A percentile compares a stretch with the other conserved stretches of the same genome.
Evolutionary conservation across 1,140 invertebrate genomes (phyloP).

Genomic region (Euglossa dilemma): DNA sequence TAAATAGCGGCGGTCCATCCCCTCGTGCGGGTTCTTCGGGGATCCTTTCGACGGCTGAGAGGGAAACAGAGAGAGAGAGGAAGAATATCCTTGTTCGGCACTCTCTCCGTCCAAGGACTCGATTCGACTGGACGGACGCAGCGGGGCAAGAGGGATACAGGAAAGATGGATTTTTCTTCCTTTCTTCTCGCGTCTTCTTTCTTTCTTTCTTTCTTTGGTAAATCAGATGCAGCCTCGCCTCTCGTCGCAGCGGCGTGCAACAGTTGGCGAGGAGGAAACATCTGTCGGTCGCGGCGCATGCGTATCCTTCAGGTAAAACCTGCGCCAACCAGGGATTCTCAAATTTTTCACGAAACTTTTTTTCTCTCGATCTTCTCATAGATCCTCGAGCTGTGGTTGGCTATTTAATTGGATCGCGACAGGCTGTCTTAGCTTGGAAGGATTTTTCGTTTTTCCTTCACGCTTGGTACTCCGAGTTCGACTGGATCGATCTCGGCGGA

Average conservation of each 20-base stretch:
- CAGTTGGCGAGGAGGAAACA: conserved; percentile 79
- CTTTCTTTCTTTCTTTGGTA: conserved; percentile 65
- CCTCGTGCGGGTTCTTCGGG: conserved; percentile 7
- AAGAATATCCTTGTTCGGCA: no score
- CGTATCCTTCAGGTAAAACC: conserved; percentile 74
- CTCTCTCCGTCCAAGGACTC: neutral
- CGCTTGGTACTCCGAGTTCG: no score
- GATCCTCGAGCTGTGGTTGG: no score
- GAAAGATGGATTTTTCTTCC: conserved; percentile 54
- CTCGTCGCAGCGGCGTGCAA: conserved; percentile 68
- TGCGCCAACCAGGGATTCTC: conserved; percentile 74
- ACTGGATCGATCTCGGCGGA: no score
- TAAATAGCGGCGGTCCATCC: conserved; percentile 13
- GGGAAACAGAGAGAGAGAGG: no score
- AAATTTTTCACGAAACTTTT: conserved; percentile 58
- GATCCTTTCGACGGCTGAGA: conserved; percentile 9
- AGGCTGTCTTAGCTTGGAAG: no score
- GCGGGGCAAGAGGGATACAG: conserved; percentile 1
- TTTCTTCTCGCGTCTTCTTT: conserved; percentile 56
- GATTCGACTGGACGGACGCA: neutral
- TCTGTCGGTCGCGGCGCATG: conserved; percentile 76
- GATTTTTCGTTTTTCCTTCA: no score
- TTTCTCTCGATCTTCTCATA: no score
- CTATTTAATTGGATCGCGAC: no score
- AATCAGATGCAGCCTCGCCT: conserved; percentile 71